Evolutionary conservation across 2,113 vertebrate genomes (phyloP), one percentile per base, ranked within the genome.

Genomic region (Thalassoma bifasciatum): DNA sequence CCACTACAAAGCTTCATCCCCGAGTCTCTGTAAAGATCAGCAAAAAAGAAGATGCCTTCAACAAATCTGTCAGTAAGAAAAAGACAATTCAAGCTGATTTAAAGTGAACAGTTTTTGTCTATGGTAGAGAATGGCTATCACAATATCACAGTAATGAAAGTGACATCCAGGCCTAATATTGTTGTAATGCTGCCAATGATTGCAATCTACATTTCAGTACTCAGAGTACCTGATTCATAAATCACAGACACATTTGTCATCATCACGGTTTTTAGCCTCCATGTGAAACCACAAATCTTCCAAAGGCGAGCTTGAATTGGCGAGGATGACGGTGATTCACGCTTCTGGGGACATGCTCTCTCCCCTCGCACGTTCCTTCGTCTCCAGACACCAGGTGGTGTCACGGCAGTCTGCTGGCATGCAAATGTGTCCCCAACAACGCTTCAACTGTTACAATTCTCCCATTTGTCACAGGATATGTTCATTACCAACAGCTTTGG

Each of bases 341-440:
- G 58, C 67, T 90, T 79, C 53, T 68, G 70, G 81, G 70, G 87
- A 90, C 61, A 40, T 44, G 58, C 79, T 85, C 63, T 82, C 75
- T 84, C 77, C 59, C 60, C 73, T 49, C 59, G 38, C 79, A 66
- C 74, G 53, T 84, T 73, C 62, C 65, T 75, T 49, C 16, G 42
- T 88, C 89, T 90, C 91, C 90, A 93, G 92, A 92, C 88, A 82
- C 91, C 93, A 94, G 92, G 91, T 94, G 93, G 90, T 92, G 91
- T 87, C 85, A 90, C 85, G 88, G 83, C 88, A 82, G 90, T 90
- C 86, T 78, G 84, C 84, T 77, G 84, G 92, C 92, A 93, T 93
- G 92, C 89, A 93, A 92, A 94, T 92, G 84, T 83, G 79, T 87
- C 84, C 75, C 82, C 73, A 86, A 88, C 83, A 91, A 91, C 46